These are phyloP conservation scores for Pseudomyrmex dendroicus DNA, from an alignment of 1,140 invertebrate genomes.

Conservation along the genomic window DNA sequence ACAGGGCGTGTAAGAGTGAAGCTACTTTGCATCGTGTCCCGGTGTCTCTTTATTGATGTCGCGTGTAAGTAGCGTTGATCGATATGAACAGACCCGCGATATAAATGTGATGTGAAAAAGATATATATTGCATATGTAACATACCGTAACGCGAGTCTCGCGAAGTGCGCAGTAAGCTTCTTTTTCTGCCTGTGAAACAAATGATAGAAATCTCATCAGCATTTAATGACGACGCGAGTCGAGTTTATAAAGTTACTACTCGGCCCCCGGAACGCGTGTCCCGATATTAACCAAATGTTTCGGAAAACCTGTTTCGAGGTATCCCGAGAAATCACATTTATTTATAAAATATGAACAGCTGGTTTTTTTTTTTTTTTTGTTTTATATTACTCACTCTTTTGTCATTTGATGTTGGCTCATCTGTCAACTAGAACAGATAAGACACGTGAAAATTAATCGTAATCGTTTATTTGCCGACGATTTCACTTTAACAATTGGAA, in stretches of 20 bases:
- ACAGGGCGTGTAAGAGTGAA: slow-evolving; percentile 9
- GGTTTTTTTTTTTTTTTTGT: background rate
- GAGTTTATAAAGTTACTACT: no score
- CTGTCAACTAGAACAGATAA: background rate
- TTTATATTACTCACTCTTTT: no score
- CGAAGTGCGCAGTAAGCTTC: background rate
- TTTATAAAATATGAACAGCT: background rate
- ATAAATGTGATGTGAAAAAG: slow-evolving; percentile 15
- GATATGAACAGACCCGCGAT: slow-evolving; percentile 5
- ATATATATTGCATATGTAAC: slow-evolving; percentile 27
- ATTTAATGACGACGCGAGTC: background rate
- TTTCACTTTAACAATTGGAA: background rate
- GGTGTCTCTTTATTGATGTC: slow-evolving; percentile 53
- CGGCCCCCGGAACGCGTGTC: background rate
- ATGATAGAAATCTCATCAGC: background rate
- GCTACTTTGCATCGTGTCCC: slow-evolving; percentile 24
- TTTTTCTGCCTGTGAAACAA: background rate
- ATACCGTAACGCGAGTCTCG: slow-evolving; percentile 6
- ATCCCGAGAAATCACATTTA: background rate
- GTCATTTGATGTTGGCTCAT: no score
- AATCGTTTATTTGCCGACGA: background rate
- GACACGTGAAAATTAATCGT: background rate
- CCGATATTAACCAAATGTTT: background rate
- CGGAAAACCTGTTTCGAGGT: background rate
- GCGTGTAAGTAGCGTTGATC: slow-evolving; percentile 30